These are phyloP conservation scores for Drosophila conformis DNA, from an alignment of 2,888 invertebrate species.

Conservation along the genomic window DNA sequence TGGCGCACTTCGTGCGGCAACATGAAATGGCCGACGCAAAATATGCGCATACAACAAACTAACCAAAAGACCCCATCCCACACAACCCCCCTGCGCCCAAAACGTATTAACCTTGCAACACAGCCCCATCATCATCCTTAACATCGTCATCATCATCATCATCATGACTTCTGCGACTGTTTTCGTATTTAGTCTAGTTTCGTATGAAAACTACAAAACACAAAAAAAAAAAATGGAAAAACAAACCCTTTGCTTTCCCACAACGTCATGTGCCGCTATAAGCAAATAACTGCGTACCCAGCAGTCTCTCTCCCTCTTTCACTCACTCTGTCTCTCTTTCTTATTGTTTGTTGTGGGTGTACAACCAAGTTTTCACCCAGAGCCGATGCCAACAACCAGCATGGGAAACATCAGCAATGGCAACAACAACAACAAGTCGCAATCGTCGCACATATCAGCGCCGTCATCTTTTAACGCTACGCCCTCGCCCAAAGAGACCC, in stretches of 20 bases:
- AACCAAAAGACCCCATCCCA: slow-evolving; percentile 22
- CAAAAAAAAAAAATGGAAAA: slow-evolving; percentile 23
- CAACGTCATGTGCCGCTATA: slow-evolving; percentile 70
- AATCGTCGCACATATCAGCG: slow-evolving; percentile 67
- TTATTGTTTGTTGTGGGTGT: slow-evolving; percentile 61
- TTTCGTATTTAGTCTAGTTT: slow-evolving; percentile 61
- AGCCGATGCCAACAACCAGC: slow-evolving; percentile 65
- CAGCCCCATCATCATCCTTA: slow-evolving; percentile 20
- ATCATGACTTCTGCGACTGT: slow-evolving; percentile 31
- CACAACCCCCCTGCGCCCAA: not conserved
- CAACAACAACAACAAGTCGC: slow-evolving; percentile 12
- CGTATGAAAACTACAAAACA: slow-evolving; percentile 30
- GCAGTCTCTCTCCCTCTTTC: not conserved
- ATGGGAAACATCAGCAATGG: slow-evolving; percentile 62
- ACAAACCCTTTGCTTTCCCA: slow-evolving; percentile 71
- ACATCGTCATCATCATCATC: slow-evolving; percentile 4
- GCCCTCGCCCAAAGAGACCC: slow-evolving; percentile 48
- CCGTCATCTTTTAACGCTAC: slow-evolving; percentile 62
- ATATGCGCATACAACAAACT: slow-evolving; percentile 74
- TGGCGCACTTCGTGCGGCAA: slow-evolving; percentile 76
- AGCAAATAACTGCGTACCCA: slow-evolving; percentile 56
- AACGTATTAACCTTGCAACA: slow-evolving; percentile 57
- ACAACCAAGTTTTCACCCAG: slow-evolving; percentile 57
- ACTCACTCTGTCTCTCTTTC: not conserved
- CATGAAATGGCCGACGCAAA: slow-evolving; percentile 73